Evolutionary conservation across 2,797 vertebrate species (phyloP), one percentile per base, ranked within the genome.

Genomic region (Sebastes trivittatus): DNA sequence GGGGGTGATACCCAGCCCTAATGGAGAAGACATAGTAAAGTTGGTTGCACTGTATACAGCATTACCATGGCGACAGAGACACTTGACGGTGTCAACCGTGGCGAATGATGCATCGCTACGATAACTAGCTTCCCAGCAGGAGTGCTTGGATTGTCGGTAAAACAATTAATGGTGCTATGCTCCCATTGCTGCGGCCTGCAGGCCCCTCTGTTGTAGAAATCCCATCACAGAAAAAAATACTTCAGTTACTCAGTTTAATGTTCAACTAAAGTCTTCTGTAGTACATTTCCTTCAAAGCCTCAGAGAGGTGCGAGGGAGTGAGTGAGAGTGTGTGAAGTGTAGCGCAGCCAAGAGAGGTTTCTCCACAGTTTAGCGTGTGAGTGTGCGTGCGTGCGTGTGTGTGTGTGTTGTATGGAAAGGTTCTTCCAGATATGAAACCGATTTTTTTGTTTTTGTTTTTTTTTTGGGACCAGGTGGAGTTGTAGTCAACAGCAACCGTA

Each of bases 271-370:
- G 96, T 97, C 95, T 97, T 97, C 96, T 97, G 96, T 97, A 97
- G 97, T 97, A 96, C 95, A 94, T 95, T 95, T 98, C 96, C 96
- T 97, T 97, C 96, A 75, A 75, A 90, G 96, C 96, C 97, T 98
- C 96, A 93, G 96, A 97, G 96, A 97, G 96, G 96, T 96, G 94
- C 95, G 96, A 97, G 93, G 36, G 84, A 64, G 65, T 32, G 84
- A 64, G 65, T 32, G 85, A 65, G 84, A 22, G 75, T 81, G 68
- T 63, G 2, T 61, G 58, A 78, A 60, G 72, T 67, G 85, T 78
- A 97, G 97, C 95, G 94, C 97, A 97, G 96, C 95, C 63, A 71
- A 78, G 67, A 82, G 96, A 62, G 72, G 80, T 60, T 71, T 66
- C 58, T 80, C 74, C 62, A 65, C 65, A 75, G 82, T 72, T 52